Conservation (phyloP, 2,888 invertebrate genomes). For the Dilophus febrilis region DNA sequence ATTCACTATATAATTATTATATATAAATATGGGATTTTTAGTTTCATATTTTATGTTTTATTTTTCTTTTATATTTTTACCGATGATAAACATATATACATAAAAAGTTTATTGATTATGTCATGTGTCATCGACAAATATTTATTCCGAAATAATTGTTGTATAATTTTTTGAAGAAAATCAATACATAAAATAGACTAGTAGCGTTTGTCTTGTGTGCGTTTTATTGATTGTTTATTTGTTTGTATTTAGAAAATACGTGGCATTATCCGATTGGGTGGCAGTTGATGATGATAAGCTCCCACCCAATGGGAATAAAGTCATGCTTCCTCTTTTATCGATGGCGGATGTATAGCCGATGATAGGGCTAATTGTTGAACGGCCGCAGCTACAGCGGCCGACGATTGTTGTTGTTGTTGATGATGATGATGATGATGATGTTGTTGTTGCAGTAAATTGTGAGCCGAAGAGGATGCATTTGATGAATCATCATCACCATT, state of each 20-base stretch:
- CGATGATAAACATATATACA: no score
- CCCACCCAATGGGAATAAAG: constrained; percentile 69
- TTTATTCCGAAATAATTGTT: no score
- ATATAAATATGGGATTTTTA: no score
- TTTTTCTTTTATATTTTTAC: no score
- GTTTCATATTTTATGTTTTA: no score
- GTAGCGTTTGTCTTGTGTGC: no score
- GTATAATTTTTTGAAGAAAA: no score
- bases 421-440: constrained; percentile 14
- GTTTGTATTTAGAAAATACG: constrained; percentile 8
- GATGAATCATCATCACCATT: constrained; percentile 22
- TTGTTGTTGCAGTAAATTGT: neutral
- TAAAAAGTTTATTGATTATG: no score
- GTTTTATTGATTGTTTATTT: no score
- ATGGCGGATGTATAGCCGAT: constrained; percentile 2
- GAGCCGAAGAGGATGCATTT: constrained; percentile 18
- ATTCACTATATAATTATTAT: no score
- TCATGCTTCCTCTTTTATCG: constrained; percentile 54
- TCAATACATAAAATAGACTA: no score
- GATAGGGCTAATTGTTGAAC: neutral
- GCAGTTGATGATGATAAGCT: constrained; percentile 35
- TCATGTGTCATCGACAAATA: no score
- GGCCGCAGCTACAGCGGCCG: constrained; percentile 15
- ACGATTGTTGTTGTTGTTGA: constrained; percentile 14
- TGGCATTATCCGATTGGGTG: constrained; percentile 25